A percentile compares a stretch with the other conserved stretches of the same genome.
phyloP scores from a whole-genome alignment of 2,888 invertebrate genomes.

The Thelaira solivaga region DNA sequence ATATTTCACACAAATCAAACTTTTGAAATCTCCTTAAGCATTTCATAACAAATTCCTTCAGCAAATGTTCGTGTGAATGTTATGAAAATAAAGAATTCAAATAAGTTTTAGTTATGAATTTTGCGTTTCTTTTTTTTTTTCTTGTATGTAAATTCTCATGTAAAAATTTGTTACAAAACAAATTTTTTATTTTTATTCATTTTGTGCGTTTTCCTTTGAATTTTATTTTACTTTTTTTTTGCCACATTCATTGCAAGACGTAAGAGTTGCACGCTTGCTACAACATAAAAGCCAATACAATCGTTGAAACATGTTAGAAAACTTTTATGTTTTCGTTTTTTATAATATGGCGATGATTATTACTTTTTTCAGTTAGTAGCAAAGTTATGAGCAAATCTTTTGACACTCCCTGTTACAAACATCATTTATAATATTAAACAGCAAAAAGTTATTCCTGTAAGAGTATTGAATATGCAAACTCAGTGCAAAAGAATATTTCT shows the following conservation, averaged over 20 bases:
- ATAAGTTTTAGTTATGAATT: slow-evolving; percentile 10
- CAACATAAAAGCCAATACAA: slow-evolving; percentile 6
- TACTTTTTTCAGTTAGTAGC: slow-evolving; percentile 20
- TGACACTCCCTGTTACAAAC: slow-evolving; percentile 54
- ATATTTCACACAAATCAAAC: slow-evolving; percentile 6
- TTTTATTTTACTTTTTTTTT: not conserved
- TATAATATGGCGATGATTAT: too few relatives aligned
- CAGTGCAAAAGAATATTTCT: not conserved
- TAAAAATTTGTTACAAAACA: slow-evolving; percentile 23
- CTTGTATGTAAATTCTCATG: not conserved
- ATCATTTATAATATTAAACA: slow-evolving; percentile 43
- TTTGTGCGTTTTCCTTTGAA: not conserved
- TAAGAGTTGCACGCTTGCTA: slow-evolving; percentile 6
- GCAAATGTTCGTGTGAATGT: slow-evolving; percentile 10
- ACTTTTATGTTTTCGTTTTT: slow-evolving; percentile 23
- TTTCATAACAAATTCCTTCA: slow-evolving; percentile 12
- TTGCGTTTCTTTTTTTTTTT: not conserved
- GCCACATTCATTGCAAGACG: too few relatives aligned
- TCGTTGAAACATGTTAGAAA: slow-evolving; percentile 36
- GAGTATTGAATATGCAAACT: too few relatives aligned
- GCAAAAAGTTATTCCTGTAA: slow-evolving; percentile 41
- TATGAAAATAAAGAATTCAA: not conserved
- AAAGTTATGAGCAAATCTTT: slow-evolving; percentile 59
- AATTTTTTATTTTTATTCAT: not conserved
- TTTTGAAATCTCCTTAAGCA: not conserved